Base-by-base conservation (phyloP, 2,797 vertebrate species). In the Diplodus puntazzo region DNA sequence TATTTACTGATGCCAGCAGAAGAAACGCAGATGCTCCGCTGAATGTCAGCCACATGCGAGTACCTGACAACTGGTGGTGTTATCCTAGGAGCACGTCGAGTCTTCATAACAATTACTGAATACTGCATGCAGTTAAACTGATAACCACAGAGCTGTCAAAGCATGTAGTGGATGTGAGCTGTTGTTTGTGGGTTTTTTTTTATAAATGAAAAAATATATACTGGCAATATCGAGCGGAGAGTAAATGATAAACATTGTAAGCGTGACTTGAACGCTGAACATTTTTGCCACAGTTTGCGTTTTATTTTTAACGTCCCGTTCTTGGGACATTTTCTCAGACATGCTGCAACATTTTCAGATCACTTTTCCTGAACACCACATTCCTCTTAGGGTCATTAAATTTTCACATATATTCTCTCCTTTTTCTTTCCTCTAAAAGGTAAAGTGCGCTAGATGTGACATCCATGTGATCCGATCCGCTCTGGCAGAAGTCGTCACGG, bases 301-400 rank as follows among this genome's bases (percentile, higher is more conserved):
- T 73, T 77, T 82, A 79, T 87, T 80, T 86, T 87, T 75, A 77
- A 78, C 75, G 52, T 66, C 25, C 13, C 59, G 13, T 58, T 6
- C 72, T 48, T 25, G 39, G 54, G 71, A 79, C 75, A 66, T 83
- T 85, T 78, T 78, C 21, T 39, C 20, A 73, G 75, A 83, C 83
- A 76, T 52, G 60, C 60, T 73, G 54, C 62, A 71, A 55, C 85
- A 75, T 84, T 85, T 60, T 81, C 43, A 70, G 79, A 58, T 86
- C 73, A 45, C 80, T 80, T 81, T 87, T 86, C 81, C 82, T 23
- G 76, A 91, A 92, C 89, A 91, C 80, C 82, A 73, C 49, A 92
- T 94, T 91, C 89, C 92, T 92, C 81, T 92, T 88, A 90, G 71
- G 68, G 73, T 87, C 89, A 92, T 93, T 80, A 88, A 89, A 85